Evolutionary conservation across 2,888 invertebrate species (phyloP).

Genomic region (Gymnocheta viridis): DNA sequence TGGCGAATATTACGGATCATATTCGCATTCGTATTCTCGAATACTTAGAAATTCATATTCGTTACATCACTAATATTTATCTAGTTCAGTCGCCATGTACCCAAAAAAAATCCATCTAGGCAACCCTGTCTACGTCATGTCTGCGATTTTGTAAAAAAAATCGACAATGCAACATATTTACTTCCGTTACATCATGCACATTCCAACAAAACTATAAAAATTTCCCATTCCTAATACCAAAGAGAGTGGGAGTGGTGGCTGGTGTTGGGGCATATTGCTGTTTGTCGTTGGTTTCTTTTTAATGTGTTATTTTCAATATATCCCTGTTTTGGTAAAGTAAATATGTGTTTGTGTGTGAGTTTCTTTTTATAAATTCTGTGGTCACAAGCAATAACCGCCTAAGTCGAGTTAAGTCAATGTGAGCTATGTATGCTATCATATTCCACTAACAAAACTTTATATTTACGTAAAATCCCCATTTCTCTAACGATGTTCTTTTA

Average conservation of each 20-base stretch:
- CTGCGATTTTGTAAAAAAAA: conserved; percentile 6
- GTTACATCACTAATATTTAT: too few relatives aligned
- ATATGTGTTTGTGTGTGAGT: not conserved
- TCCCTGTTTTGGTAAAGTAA: not conserved
- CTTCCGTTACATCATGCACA: conserved; percentile 40
- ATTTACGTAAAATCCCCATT: too few relatives aligned
- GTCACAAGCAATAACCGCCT: too few relatives aligned
- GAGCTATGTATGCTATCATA: too few relatives aligned
- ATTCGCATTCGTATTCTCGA: too few relatives aligned
- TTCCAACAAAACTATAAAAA: not conserved
- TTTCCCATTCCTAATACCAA: not conserved
- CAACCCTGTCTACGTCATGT: conserved; percentile 30
- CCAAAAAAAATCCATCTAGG: not conserved
- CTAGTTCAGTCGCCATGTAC: not conserved
- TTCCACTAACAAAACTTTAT: too few relatives aligned
- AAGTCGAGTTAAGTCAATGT: too few relatives aligned
- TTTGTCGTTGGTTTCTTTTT: not conserved
- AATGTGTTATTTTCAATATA: not conserved
- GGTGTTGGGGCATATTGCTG: not conserved
- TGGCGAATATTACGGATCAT: too few relatives aligned
- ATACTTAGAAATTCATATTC: too few relatives aligned
- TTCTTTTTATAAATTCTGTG: too few relatives aligned
- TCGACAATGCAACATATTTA: conserved; percentile 37
- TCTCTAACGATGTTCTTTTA: too few relatives aligned
- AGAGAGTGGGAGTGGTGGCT: not conserved